Percentiles rank a stretch among this genome's conserved stretches.
Evolutionary conservation across 1,140 invertebrate genomes (phyloP).

Genomic region (Leptopilina clavipes): DNA sequence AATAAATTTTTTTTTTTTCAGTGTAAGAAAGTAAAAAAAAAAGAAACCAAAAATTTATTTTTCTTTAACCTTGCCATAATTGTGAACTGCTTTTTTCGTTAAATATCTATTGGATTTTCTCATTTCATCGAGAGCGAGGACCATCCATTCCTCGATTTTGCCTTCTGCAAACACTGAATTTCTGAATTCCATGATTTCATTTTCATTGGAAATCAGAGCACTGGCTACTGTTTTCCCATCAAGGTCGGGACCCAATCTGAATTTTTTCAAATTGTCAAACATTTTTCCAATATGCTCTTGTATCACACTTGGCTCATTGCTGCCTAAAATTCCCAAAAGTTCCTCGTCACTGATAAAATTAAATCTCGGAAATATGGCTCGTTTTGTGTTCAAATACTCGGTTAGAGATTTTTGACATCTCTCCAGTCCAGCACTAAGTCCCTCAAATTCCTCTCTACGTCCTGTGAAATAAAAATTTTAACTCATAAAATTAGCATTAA

Average conservation of each 20-base stretch:
- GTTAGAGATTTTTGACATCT: conserved; percentile 93
- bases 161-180: conserved; percentile 76
- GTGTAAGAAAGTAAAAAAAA: too few relatives aligned
- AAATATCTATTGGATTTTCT: conserved; percentile 87
- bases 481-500: too few relatives aligned
- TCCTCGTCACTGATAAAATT: conserved; percentile 96
- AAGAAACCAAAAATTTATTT: too few relatives aligned
- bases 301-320: conserved; percentile 84
- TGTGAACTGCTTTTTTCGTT: conserved; percentile 90
- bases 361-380: conserved; percentile 90
- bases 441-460: conserved; percentile 84
- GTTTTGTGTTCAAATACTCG: conserved; percentile 91
- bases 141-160: conserved; percentile 94
- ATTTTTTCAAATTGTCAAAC: conserved; percentile 91
- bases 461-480: conserved; percentile 68
- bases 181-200: conserved; percentile 90
- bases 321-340: conserved; percentile 91
- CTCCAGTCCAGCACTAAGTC: conserved; percentile 84
- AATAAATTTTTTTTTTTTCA: too few relatives aligned
- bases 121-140: conserved; percentile 88
- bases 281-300: conserved; percentile 96
- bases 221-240: conserved; percentile 79
- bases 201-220: conserved; percentile 90
- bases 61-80: conserved; percentile 85
- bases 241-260: conserved; percentile 80